These are phyloP conservation scores for Drosophila falleni DNA, from an alignment of 2,888 invertebrate species.

Conservation along the genomic window DNA sequence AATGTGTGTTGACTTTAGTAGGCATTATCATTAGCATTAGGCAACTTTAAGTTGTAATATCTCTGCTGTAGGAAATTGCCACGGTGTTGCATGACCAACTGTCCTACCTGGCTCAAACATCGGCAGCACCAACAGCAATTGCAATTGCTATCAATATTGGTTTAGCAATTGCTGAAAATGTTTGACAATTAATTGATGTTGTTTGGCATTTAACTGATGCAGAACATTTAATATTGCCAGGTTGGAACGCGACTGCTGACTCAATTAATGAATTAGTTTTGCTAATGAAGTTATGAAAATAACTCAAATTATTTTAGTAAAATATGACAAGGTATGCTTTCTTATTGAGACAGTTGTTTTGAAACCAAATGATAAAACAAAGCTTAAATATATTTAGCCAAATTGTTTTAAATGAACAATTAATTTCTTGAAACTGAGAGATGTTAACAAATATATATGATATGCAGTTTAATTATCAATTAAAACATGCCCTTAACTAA, in stretches of 20 bases:
- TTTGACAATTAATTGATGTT: conserved; percentile 61
- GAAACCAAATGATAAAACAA: too few species aligned
- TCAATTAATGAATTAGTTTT: conserved; percentile 31
- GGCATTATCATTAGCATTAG: conserved; percentile 79
- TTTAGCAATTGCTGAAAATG: conserved; percentile 54
- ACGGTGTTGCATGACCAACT: conserved; percentile 17
- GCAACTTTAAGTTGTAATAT: conserved; percentile 67
- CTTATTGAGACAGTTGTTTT: too few species aligned
- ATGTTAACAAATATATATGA: too few species aligned
- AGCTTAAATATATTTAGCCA: too few species aligned
- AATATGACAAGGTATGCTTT: background rate
- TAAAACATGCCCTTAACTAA: too few species aligned
- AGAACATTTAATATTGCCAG: conserved; percentile 15
- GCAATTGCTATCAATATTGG: conserved; percentile 55
- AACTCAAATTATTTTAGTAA: too few species aligned
- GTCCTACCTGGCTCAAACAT: conserved; percentile 8
- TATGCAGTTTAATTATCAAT: too few species aligned
- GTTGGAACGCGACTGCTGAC: conserved; percentile 27
- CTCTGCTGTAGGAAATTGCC: conserved; percentile 22
- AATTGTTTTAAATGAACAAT: too few species aligned
- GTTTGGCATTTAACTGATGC: conserved; percentile 27
- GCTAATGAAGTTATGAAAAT: background rate
- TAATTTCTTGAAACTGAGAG: too few species aligned
- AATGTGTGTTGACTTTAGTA: conserved; percentile 71
- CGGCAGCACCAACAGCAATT: background rate